A percentile compares a stretch with the other conserved stretches of the same genome.
Evolutionary conservation across 2,113 vertebrate species (phyloP).

Genomic region (Nesogale talazaci): DNA sequence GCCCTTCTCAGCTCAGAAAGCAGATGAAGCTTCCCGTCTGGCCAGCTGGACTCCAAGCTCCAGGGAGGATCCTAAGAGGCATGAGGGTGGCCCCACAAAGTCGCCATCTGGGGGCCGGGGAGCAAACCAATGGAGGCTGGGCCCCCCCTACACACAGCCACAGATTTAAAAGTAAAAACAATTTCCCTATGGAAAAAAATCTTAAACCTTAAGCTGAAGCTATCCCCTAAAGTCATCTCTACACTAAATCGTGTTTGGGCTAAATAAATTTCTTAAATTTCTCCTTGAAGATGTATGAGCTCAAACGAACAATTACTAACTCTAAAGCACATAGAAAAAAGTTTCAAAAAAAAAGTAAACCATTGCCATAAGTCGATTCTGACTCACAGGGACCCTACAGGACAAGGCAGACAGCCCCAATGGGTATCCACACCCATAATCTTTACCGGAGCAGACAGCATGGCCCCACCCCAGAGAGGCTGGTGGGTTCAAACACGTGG

Average conservation of each 20-base stretch:
- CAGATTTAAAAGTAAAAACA: conserved; percentile 21
- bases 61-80: background rate
- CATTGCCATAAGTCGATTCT: background rate
- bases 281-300: too few species aligned
- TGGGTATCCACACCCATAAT: background rate
- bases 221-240: background rate
- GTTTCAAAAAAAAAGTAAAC: background rate
- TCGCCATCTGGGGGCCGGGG: background rate
- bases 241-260: background rate
- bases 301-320: too few species aligned
- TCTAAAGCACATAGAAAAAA: background rate
- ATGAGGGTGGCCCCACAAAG: background rate
- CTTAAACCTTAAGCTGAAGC: background rate
- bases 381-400: background rate
- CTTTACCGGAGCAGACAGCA: background rate
- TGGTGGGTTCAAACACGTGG: background rate
- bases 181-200: background rate
- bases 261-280: background rate
- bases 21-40: background rate
- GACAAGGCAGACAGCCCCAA: background rate
- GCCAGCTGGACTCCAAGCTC: background rate
- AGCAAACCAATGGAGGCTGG: background rate
- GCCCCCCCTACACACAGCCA: background rate
- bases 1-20: background rate
- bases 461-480: background rate